These are phyloP conservation scores for Sphaeramia orbicularis DNA, from an alignment of 2,797 vertebrate genomes.

Conservation along the genomic window DNA sequence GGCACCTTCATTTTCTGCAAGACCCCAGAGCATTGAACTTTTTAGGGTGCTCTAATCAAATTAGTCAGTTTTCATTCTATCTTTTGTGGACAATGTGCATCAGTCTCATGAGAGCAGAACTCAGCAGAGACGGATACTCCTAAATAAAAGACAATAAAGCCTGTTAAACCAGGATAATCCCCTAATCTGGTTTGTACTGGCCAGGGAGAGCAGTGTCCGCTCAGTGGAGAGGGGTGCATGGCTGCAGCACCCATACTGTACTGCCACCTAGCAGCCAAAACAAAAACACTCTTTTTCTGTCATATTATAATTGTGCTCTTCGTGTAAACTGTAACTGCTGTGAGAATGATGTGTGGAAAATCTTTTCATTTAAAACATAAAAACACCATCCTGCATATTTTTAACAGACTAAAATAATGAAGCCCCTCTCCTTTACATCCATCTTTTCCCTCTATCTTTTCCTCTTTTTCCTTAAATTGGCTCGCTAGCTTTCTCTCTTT, in stretches of 20 bases:
- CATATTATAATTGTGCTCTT: too few relatives aligned
- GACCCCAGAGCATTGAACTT: background rate
- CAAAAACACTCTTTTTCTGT: slow-evolving; percentile 38
- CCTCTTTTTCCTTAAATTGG: slow-evolving; percentile 9
- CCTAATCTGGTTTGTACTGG: slow-evolving; percentile 71
- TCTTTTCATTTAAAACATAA: slow-evolving; percentile 11
- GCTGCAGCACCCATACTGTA: slow-evolving; percentile 38
- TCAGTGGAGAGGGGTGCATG: slow-evolving; percentile 34
- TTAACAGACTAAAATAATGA: slow-evolving; percentile 3
- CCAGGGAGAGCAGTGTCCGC: slow-evolving; percentile 49
- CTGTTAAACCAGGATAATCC: slow-evolving; percentile 75
- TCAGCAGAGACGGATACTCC: slow-evolving; percentile 54
- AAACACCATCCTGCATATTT: background rate
- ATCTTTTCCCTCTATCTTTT: background rate
- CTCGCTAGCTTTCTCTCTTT: slow-evolving; percentile 3
- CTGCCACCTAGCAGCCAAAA: slow-evolving; percentile 75
- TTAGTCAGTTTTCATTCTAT: slow-evolving; percentile 34
- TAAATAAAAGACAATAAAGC: slow-evolving; percentile 72
- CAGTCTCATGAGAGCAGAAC: slow-evolving; percentile 47
- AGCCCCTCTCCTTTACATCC: background rate
- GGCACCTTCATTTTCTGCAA: slow-evolving; percentile 11
- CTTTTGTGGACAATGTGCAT: slow-evolving; percentile 33
- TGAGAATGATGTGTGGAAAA: slow-evolving; percentile 7
- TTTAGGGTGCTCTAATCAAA: slow-evolving; percentile 30
- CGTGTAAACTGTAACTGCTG: background rate